These are phyloP conservation scores for Hirudinaria manillensis DNA, from an alignment of 2,888 invertebrate genomes.

Conservation along the genomic window DNA sequence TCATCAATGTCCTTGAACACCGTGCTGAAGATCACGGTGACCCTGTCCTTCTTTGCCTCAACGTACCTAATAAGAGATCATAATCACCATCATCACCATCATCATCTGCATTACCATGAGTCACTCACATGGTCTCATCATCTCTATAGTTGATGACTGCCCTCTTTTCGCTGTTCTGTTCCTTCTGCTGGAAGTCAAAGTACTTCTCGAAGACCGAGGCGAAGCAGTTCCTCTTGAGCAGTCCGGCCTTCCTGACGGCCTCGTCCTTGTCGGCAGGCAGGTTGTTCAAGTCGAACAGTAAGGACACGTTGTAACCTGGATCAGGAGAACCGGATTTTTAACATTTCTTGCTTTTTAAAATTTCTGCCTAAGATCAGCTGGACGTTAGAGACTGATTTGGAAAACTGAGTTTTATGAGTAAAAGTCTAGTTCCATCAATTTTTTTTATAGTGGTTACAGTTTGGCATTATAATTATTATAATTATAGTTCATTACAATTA, in stretches of 20 bases:
- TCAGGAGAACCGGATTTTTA: neutral
- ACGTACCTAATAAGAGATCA: slow-evolving; percentile 72
- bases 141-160: slow-evolving; percentile 97
- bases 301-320: slow-evolving; percentile 84
- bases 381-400: too few relatives aligned
- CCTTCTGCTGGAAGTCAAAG: slow-evolving; percentile 92
- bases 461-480: too few relatives aligned
- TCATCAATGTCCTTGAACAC: slow-evolving; percentile 97
- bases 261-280: slow-evolving; percentile 83
- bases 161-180: slow-evolving; percentile 79
- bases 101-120: neutral
- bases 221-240: slow-evolving; percentile 95
- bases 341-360: too few relatives aligned
- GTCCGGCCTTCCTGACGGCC: slow-evolving; percentile 81
- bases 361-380: too few relatives aligned
- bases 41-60: slow-evolving; percentile 93
- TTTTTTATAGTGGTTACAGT: too few relatives aligned
- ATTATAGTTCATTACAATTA: too few relatives aligned
- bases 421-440: too few relatives aligned
- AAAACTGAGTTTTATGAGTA: too few relatives aligned
- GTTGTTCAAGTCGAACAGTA: slow-evolving; percentile 84
- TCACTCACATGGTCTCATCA: slow-evolving; percentile 87
- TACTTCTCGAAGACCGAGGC: slow-evolving; percentile 99
- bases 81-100: neutral
- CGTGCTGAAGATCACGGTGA: slow-evolving; percentile 97